Evolutionary conservation across 2,888 invertebrate species (phyloP), one percentile per base, ranked within the genome.

Genomic region (Dichetophora obliterata): DNA sequence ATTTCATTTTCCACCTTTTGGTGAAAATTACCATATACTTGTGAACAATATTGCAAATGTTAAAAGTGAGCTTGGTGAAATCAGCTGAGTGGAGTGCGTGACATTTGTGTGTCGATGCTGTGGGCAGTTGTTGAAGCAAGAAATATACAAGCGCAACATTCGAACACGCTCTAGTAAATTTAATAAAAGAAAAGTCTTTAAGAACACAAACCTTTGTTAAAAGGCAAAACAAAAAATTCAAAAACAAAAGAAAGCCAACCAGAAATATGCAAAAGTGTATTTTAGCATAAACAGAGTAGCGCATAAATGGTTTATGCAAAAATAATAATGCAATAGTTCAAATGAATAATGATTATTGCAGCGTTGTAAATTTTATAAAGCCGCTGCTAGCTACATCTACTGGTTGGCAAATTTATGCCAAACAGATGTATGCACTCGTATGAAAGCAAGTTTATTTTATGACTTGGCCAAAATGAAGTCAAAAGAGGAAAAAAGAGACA

Each of bases 301-400:
- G n/a, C 34, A 37, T n/a, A 37, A 43, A 48, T 50, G 16, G 68
- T 68, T 68, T 68, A 68, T 68, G 68, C 68, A 68, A 68, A 68
- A 68, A 50, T 50, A 48, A 68, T 48, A 11, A 22, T 50, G 68
- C 50, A 16, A 50, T 68, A 50, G 8, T 48, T 68, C 22, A 48
- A 48, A 68, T 68, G 68, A 68, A 34, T 48, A 50, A 68, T 68
- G 27, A n/a, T 37, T 66, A 22, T 19, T n/a, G 54, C 54, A 22
- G 8, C 54, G 54, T 22, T 54, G 54, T 19, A 54, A 24, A 31
- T 31, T 63, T 4, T 34, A 24, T 14, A 1, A 31, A 11, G 14
- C 14, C n/a, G 27, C 6, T n/a, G 11, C 63, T 27, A 11, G 24
- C 22, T 31, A 6, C 27, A 14, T 19, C 57, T 11, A n/a, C 9